phyloP scores from a whole-genome alignment of 2,113 vertebrate genomes.

The Heterotilapia buettikoferi region DNA sequence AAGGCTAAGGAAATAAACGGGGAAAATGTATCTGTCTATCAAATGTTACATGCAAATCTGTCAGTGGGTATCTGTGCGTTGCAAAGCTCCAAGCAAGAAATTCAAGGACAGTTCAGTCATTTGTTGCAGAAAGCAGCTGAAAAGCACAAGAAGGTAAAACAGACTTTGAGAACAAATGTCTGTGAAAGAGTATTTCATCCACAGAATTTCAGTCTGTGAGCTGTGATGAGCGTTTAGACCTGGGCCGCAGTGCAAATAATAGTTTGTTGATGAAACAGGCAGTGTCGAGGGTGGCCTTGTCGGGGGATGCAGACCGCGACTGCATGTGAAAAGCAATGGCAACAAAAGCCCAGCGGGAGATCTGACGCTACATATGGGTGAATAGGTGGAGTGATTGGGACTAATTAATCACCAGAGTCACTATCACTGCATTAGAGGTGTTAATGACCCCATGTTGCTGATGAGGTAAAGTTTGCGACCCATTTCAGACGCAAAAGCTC shows the following conservation, averaged over 20 bases:
- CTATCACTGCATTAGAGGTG: slow-evolving; percentile 31
- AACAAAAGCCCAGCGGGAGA: slow-evolving; percentile 46
- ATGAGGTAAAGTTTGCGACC: background rate
- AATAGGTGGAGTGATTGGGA: slow-evolving; percentile 12
- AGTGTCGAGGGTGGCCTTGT: background rate
- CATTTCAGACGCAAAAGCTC: background rate
- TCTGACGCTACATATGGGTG: background rate
- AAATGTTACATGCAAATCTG: background rate
- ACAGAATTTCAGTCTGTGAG: background rate
- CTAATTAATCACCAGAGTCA: slow-evolving; percentile 47
- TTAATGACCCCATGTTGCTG: slow-evolving; percentile 21
- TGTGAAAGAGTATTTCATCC: background rate
- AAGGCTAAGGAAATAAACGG: background rate
- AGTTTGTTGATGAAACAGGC: background rate
- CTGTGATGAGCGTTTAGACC: background rate
- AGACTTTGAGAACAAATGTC: background rate
- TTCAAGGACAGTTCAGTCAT: background rate
- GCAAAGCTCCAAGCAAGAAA: background rate
- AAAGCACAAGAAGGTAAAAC: background rate
- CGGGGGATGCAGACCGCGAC: background rate
- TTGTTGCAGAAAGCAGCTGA: background rate
- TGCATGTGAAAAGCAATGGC: slow-evolving; percentile 44
- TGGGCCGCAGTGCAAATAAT: background rate
- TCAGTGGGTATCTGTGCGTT: background rate
- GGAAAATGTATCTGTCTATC: background rate